Evolutionary conservation across 1,140 invertebrate genomes (phyloP).

Genomic region (Papilio machaon): DNA sequence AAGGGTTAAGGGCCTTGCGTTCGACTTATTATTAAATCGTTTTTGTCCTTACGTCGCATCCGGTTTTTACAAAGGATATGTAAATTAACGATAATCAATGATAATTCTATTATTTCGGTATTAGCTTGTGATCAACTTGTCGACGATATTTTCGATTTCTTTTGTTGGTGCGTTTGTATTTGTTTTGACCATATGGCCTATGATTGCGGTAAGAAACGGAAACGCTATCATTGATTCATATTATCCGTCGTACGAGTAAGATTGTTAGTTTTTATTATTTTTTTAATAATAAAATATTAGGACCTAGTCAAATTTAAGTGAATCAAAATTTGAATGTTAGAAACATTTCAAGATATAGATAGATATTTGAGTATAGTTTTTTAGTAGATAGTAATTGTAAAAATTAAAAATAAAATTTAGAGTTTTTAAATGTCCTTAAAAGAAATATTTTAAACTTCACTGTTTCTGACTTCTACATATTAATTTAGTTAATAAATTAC

Average conservation of each 20-base stretch:
- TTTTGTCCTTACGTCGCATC: conserved; percentile 79
- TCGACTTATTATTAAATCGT: conserved; percentile 81
- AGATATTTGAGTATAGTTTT: too few species aligned
- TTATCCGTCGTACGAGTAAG: not conserved
- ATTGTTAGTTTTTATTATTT: not conserved
- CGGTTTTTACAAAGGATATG: conserved; percentile 77
- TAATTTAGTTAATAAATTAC: too few species aligned
- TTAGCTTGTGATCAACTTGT: conserved; percentile 76
- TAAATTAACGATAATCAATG: conserved; percentile 79
- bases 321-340: not conserved
- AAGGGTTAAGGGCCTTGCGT: conserved; percentile 76
- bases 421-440: too few species aligned
- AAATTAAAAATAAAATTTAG: too few species aligned
- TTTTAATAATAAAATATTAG: not conserved
- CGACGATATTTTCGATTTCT: conserved; percentile 59
- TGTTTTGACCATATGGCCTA: conserved; percentile 71
- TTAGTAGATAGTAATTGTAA: too few species aligned
- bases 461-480: too few species aligned
- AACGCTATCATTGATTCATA: not conserved
- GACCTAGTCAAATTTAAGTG: not conserved
- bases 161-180: conserved; percentile 61
- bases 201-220: conserved; percentile 21
- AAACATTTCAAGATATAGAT: not conserved
- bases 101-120: conserved; percentile 79
- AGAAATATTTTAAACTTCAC: too few species aligned